Conservation (phyloP, 2,888 invertebrate genomes). For the Cepaea hortensis region DNA sequence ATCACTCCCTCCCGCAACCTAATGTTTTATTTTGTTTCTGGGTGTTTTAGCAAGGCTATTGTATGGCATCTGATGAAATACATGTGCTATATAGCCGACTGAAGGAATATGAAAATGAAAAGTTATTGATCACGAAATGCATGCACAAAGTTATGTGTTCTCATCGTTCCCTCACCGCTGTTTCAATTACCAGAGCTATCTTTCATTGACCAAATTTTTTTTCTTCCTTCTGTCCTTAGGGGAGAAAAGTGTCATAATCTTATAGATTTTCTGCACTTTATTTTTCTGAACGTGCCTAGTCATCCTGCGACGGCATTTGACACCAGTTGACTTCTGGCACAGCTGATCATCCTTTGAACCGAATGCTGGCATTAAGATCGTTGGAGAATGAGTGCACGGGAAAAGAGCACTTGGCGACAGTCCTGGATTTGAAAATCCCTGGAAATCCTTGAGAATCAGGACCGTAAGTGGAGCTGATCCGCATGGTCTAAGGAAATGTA, state of each 20-base stretch:
- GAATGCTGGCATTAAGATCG: constrained; percentile 10
- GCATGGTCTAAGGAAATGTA: constrained; percentile 17
- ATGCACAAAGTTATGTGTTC: too few species aligned
- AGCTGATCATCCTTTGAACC: neutral
- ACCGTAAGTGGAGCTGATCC: constrained; percentile 23
- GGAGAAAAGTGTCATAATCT: constrained; percentile 8
- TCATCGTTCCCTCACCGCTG: too few species aligned
- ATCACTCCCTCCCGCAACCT: too few species aligned
- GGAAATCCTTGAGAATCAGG: neutral
- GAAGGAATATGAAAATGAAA: too few species aligned
- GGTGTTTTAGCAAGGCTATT: too few species aligned
- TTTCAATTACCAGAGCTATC: too few species aligned
- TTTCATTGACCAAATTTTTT: neutral
- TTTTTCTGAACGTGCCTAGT: constrained; percentile 26
- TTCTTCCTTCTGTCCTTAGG: neutral
- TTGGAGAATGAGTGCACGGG: too few species aligned
- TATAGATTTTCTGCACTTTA: neutral
- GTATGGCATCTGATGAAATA: too few species aligned
- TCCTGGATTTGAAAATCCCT: neutral
- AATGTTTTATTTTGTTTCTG: too few species aligned
- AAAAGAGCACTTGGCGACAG: neutral
- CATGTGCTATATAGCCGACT: too few species aligned
- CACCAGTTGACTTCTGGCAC: constrained; percentile 15
- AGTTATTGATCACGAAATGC: too few species aligned
- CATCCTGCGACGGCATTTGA: constrained; percentile 13